phyloP scores from a whole-genome alignment of 2,888 invertebrate species.

The Aphodius sticticus region DNA sequence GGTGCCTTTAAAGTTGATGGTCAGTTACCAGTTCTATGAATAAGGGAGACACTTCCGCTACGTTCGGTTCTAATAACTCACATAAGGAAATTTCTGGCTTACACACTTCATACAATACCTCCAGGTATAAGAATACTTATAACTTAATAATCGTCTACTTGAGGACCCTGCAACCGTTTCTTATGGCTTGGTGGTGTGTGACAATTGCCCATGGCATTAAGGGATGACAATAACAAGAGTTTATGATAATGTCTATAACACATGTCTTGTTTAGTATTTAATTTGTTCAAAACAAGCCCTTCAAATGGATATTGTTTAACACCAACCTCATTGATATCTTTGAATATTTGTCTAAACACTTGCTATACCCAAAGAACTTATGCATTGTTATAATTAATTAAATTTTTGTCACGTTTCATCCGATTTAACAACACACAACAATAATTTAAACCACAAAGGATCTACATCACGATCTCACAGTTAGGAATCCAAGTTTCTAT shows the following conservation, averaged over 20 bases:
- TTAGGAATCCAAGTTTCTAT: not conserved
- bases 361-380: not conserved
- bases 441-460: not conserved
- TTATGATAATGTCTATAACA: too few species aligned
- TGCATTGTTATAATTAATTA: not conserved
- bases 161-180: too few species aligned
- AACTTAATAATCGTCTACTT: too few species aligned
- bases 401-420: not conserved
- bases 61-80: not conserved
- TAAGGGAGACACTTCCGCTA: not conserved
- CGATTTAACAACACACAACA: not conserved
- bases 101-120: not conserved
- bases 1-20: not conserved
- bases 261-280: too few species aligned
- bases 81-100: not conserved
- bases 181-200: too few species aligned
- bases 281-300: too few species aligned
- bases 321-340: too few species aligned
- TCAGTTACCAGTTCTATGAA: not conserved
- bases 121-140: too few species aligned
- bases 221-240: too few species aligned
- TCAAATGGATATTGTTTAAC: too few species aligned
- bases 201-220: too few species aligned
- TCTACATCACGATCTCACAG: not conserved
- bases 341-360: not conserved